Percentiles rank a stretch among this genome's conserved stretches.
These are phyloP conservation scores for Thecocarcelia acutangulata DNA, from an alignment of 2,888 invertebrate genomes.

Conservation along the genomic window DNA sequence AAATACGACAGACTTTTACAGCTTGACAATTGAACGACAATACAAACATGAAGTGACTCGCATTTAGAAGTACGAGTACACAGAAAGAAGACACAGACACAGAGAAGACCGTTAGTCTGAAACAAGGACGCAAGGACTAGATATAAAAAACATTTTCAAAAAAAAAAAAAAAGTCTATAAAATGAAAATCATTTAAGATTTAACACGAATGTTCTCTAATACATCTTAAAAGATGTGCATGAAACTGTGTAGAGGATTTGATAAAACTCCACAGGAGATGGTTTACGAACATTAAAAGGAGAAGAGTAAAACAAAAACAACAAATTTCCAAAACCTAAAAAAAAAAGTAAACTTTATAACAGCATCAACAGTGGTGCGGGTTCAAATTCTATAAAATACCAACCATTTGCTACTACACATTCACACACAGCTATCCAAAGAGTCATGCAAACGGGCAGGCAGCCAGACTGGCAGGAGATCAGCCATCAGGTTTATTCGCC, in stretches of 20 bases:
- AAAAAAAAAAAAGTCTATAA: slow-evolving; percentile 62
- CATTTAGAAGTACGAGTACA: neutral
- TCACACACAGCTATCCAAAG: slow-evolving; percentile 12
- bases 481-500: slow-evolving; percentile 55
- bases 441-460: slow-evolving; percentile 1
- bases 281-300: slow-evolving; percentile 51
- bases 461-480: slow-evolving; percentile 34
- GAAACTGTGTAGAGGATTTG: slow-evolving; percentile 69
- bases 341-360: slow-evolving; percentile 39
- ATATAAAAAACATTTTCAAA: slow-evolving; percentile 48
- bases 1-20: slow-evolving; percentile 22
- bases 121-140: slow-evolving; percentile 13
- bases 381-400: slow-evolving; percentile 44
- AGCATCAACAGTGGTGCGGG: slow-evolving; percentile 40
- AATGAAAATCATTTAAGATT: slow-evolving; percentile 64
- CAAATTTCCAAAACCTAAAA: slow-evolving; percentile 39
- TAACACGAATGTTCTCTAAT: slow-evolving; percentile 44
- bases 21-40: slow-evolving; percentile 10
- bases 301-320: neutral
- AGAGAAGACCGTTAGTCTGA: slow-evolving; percentile 18
- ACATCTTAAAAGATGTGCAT: slow-evolving; percentile 22
- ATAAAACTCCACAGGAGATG: slow-evolving; percentile 71
- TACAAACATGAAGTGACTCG: neutral
- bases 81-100: neutral
- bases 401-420: slow-evolving; percentile 40